Evolutionary conservation across 2,113 vertebrate species (phyloP).

Genomic region (Microcebus lehilahytsara): DNA sequence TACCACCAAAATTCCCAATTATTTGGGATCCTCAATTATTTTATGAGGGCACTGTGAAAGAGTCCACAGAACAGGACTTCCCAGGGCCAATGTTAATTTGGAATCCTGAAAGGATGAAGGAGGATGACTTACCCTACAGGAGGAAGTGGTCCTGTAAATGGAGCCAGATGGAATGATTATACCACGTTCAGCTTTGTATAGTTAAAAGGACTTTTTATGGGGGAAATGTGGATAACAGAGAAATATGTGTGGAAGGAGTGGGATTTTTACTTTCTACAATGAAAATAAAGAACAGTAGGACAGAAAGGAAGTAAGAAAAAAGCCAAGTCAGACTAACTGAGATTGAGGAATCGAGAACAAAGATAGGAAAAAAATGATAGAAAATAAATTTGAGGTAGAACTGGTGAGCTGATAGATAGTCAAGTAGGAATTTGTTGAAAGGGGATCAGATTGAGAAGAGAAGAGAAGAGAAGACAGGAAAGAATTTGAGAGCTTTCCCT

Average conservation of each 20-base stretch:
- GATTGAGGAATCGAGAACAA: background rate
- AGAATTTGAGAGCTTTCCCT: background rate
- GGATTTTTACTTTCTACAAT: background rate
- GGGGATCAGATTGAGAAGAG: background rate
- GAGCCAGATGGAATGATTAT: background rate
- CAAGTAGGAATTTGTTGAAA: background rate
- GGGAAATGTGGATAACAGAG: background rate
- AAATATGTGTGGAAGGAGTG: background rate
- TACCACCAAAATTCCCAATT: background rate
- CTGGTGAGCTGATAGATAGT: background rate
- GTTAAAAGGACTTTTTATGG: background rate
- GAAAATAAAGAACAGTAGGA: background rate
- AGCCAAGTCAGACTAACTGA: background rate
- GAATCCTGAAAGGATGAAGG: background rate
- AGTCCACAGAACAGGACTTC: background rate
- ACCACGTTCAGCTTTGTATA: background rate
- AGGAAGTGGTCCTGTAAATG: background rate
- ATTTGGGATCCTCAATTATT: background rate
- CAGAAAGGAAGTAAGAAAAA: background rate
- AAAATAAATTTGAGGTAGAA: slow-evolving; percentile 8
- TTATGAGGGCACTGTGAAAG: background rate
- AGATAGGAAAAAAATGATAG: background rate
- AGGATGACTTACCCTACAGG: background rate
- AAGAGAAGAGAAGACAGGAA: background rate
- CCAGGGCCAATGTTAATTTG: background rate